Evolutionary conservation across 2,113 vertebrate genomes (phyloP), one percentile per base, ranked within the genome.

Genomic region (Ochotona curzoniae): DNA sequence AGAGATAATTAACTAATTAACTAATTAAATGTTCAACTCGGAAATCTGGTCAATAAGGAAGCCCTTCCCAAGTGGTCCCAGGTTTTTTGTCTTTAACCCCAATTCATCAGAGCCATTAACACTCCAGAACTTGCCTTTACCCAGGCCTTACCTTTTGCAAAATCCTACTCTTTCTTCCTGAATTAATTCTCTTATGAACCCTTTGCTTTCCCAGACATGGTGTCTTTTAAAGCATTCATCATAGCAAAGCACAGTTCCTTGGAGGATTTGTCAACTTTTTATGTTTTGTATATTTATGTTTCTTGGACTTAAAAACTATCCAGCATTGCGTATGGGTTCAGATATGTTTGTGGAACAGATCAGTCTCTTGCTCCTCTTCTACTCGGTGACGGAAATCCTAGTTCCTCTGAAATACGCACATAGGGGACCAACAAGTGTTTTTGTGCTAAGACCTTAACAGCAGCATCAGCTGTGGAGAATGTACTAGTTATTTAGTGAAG

Each of bases 361-460:
- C 21, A 94, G 17, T 35, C 51, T 91, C 28, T 28, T 11, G 23
- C 60, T 88, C 32, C 57, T 90, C 61, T 76, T n/a, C 28, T 74
- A n/a, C 18, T 23, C 25, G 54, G 67, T 8, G 78, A 32, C 78
- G 61, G 49, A 69, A 89, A 90, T 80, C 14, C 15, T n/a, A 75
- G 63, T 87, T 80, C 8, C 38, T 83, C 66, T 90, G 75, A 92
- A 44, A 83, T 47, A 83, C 4, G 89, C 91, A 47, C 10, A 47
- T 15, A 83, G 12, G 35, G 10, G 25, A 82, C 6, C 30, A 81
- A 17, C 47, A 49, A 93, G 15, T 60, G 12, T 73, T 38, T 54
- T 54, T 4, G 10, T 23, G 87, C 17, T 25, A 49, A 92, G 47
- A 73, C 66, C 47, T 88, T 86, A 57, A 64, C 32, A 60, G 20